These are phyloP conservation scores for Martes martes DNA, from an alignment of 2,113 vertebrate species.

Conservation along the genomic window DNA sequence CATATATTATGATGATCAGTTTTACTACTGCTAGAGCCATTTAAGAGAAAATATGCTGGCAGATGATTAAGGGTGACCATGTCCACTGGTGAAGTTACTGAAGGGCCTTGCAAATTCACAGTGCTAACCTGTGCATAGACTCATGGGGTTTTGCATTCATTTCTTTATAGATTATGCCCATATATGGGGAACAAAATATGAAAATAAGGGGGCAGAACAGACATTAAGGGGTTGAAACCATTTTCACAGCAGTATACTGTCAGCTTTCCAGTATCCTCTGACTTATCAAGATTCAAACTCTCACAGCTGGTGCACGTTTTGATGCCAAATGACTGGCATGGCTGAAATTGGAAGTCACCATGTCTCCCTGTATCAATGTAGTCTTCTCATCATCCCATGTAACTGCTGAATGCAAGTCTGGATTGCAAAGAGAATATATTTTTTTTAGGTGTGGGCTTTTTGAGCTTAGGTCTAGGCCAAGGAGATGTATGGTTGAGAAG, in stretches of 20 bases:
- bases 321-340: slow-evolving; percentile 79
- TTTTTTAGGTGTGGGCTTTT: slow-evolving; percentile 12
- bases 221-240: slow-evolving; percentile 73
- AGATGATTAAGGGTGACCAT: slow-evolving; percentile 54
- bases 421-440: slow-evolving; percentile 70
- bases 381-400: slow-evolving; percentile 67
- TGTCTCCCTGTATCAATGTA: slow-evolving; percentile 61
- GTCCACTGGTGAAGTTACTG: slow-evolving; percentile 30
- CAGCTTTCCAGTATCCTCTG: slow-evolving; percentile 77
- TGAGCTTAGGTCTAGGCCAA: slow-evolving; percentile 66
- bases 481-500: slow-evolving; percentile 66
- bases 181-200: slow-evolving; percentile 74
- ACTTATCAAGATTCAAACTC: slow-evolving; percentile 81
- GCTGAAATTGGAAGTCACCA: slow-evolving; percentile 79
- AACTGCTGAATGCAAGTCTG: slow-evolving; percentile 73
- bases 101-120: slow-evolving; percentile 49
- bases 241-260: slow-evolving; percentile 80
- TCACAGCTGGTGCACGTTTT: slow-evolving; percentile 82
- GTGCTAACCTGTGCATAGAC: slow-evolving; percentile 50
- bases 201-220: slow-evolving; percentile 71
- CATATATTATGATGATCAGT: background rate
- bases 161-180: slow-evolving; percentile 64
- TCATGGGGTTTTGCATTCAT: slow-evolving; percentile 62
- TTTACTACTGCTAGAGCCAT: background rate
- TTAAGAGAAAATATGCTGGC: slow-evolving; percentile 52